These are phyloP conservation scores for Linyphia triangularis DNA, from an alignment of 2,888 invertebrate genomes.

Conservation along the genomic window DNA sequence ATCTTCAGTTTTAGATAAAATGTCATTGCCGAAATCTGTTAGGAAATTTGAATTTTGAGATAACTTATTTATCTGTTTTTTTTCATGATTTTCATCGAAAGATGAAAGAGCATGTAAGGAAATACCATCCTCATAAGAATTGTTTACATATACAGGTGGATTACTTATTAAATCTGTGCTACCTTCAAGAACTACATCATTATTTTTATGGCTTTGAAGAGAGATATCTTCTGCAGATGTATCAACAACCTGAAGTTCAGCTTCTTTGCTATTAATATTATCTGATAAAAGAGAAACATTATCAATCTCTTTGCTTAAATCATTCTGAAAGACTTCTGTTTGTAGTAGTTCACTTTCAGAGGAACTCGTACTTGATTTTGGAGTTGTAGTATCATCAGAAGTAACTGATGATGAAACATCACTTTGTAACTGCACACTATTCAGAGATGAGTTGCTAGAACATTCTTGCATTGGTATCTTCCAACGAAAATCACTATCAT, in stretches of 20 bases:
- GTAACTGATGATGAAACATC: background rate
- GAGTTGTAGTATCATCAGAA: background rate
- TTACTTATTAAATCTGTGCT: background rate
- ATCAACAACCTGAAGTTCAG: no score
- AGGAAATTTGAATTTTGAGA: background rate
- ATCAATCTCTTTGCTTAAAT: background rate
- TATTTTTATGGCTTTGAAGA: background rate
- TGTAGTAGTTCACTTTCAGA: background rate
- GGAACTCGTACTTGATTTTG: background rate
- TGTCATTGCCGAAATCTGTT: background rate
- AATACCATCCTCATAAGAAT: background rate
- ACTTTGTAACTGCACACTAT: background rate
- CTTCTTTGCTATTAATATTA: background rate
- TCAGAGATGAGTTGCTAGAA: background rate
- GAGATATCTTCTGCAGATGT: background rate
- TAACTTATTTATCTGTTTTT: background rate
- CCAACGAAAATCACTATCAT: slow-evolving; percentile 65
- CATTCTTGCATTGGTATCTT: background rate
- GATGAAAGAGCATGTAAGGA: background rate
- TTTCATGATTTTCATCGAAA: background rate
- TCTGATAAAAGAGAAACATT: background rate
- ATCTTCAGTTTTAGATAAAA: background rate
- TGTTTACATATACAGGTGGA: background rate
- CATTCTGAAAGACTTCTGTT: background rate
- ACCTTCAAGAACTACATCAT: no score